Percentiles rank a stretch among this genome's conserved stretches.
These are phyloP conservation scores for Odontophorus gujanensis DNA, from an alignment of 2,113 vertebrate species.

Conservation along the genomic window DNA sequence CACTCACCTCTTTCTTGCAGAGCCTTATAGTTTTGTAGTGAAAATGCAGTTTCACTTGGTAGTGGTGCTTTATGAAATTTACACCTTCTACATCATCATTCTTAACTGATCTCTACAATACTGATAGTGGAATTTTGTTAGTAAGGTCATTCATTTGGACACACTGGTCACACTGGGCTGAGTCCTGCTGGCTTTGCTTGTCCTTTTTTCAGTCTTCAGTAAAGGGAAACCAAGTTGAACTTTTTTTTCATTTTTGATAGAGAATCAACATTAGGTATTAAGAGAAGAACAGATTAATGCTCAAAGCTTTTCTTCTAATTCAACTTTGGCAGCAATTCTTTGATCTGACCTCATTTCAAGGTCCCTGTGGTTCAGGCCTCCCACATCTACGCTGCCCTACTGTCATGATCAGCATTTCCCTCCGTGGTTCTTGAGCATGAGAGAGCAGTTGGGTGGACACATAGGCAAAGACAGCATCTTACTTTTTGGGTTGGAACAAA, in stretches of 20 bases:
- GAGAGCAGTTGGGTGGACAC: background rate
- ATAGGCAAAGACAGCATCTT: background rate
- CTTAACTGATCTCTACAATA: background rate
- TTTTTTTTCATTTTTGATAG: background rate
- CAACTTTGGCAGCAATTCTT: background rate
- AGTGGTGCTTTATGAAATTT: background rate
- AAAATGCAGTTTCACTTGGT: background rate
- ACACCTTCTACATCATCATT: background rate
- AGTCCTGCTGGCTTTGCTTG: background rate
- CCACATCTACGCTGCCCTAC: rapidly evolving
- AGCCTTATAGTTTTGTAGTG: background rate
- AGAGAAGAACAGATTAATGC: background rate
- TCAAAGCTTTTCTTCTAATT: background rate
- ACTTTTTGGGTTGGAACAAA: background rate
- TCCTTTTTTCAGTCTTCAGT: background rate
- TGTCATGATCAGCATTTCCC: background rate
- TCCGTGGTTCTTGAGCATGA: background rate
- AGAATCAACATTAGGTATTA: background rate
- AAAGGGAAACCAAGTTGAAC: background rate
- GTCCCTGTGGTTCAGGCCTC: background rate
- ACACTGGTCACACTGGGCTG: background rate
- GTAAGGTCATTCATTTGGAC: background rate
- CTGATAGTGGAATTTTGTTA: background rate
- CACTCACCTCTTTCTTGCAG: background rate
- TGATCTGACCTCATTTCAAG: background rate